Evolutionary conservation across 2,888 invertebrate genomes (phyloP).

Genomic region (Nomada lathburiana): DNA sequence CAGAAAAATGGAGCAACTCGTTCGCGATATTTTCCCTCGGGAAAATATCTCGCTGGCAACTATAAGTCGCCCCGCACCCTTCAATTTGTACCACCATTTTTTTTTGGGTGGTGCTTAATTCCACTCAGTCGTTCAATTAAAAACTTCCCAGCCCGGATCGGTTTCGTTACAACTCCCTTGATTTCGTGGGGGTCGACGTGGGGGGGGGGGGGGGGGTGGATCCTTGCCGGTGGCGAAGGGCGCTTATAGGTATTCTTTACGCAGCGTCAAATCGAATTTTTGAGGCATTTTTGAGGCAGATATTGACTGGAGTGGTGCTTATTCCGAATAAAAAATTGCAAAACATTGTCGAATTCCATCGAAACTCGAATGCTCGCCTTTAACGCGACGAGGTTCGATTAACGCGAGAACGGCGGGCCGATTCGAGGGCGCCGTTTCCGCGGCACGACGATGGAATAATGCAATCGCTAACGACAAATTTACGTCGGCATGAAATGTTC

Average conservation of each 20-base stretch:
- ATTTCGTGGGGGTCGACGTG: not conserved
- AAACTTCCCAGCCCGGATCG: constrained; percentile 6
- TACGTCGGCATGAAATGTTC: not conserved
- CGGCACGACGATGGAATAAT: not conserved
- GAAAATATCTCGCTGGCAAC: constrained; percentile 21
- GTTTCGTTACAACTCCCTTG: constrained; percentile 10
- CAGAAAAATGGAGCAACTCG: too few species aligned
- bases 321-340: too few species aligned
- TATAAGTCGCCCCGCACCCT: not conserved
- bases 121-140: constrained; percentile 13
- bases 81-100: not conserved
- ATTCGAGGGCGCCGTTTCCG: not conserved
- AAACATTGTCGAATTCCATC: too few species aligned
- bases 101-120: too few species aligned
- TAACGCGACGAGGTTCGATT: too few species aligned
- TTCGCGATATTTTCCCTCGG: too few species aligned
- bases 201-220: not conserved
- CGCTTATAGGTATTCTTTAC: too few species aligned
- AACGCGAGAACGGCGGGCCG: too few species aligned
- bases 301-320: too few species aligned
- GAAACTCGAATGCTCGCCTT: too few species aligned
- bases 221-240: not conserved
- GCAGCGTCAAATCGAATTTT: too few species aligned
- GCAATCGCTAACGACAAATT: not conserved
- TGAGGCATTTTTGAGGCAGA: too few species aligned